These are phyloP conservation scores for Eurosta solidaginis DNA, from an alignment of 1,140 invertebrate species.

Conservation along the genomic window DNA sequence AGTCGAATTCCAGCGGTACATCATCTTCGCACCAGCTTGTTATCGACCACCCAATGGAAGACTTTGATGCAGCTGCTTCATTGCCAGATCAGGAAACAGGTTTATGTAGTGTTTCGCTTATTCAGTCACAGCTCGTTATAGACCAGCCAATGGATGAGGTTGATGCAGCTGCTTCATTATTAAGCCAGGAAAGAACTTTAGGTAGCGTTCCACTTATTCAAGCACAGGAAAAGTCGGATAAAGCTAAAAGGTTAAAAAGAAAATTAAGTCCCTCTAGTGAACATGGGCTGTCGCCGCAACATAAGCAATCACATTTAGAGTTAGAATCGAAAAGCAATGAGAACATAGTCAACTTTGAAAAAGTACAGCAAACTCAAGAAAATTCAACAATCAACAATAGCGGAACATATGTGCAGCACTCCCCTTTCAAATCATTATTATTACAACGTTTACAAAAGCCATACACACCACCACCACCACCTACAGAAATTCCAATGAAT, in stretches of 20 bases:
- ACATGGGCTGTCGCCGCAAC: background rate
- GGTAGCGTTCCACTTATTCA: background rate
- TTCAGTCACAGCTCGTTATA: constrained; percentile 28
- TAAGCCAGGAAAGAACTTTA: background rate
- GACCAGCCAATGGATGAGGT: constrained; percentile 37
- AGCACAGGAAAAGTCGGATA: background rate
- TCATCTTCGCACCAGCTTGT: constrained; percentile 36
- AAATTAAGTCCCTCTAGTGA: background rate
- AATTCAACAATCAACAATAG: background rate
- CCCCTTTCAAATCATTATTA: constrained; percentile 40
- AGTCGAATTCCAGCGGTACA: constrained; percentile 16
- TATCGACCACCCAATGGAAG: constrained; percentile 37
- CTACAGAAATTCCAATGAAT: background rate
- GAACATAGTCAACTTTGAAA: background rate
- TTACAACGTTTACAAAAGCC: constrained; percentile 48
- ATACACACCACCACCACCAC: background rate
- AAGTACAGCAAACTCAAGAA: background rate
- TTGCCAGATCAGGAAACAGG: background rate
- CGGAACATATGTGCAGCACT: constrained; percentile 16
- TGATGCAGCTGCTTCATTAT: background rate
- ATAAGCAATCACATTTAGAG: background rate
- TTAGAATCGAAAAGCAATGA: background rate
- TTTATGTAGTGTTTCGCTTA: background rate
- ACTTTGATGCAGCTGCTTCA: background rate
- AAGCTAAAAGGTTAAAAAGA: background rate